Evolutionary conservation across 2,888 invertebrate species (phyloP), one percentile per base, ranked within the genome.

Genomic region (Orchesellides sinensis): DNA sequence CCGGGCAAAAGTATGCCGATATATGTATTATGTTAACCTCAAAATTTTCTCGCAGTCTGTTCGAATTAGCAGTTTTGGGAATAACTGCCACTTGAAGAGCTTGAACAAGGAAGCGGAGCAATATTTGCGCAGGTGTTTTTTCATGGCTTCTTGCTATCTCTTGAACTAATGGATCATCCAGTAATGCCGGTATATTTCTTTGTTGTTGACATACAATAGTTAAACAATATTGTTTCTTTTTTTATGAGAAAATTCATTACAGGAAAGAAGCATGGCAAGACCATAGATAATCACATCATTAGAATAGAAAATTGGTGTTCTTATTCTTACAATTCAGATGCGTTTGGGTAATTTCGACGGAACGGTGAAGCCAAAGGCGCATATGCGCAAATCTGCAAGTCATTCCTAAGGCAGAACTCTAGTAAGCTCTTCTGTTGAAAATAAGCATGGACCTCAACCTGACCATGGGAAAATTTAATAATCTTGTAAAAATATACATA

Each of bases 51-150:
- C 92, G 92, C 21, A 97, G 92, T 84, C 96, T 92, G 10, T 90
- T 89, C 0, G 93, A 91, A 89, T 94, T 94, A 2, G 94, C 94
- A 89, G 96, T 96, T 90, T 97, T 97, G 2, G 97, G 97, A 89
- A 97, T 96, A 35, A 93, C 93, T 2, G 92, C 92, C 35, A 96
- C 90, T 8, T 93, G 94, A 54, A 92, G 92, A 5, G 19, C 65
- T 89, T 96, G 95, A 6, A 96, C 88, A 14, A 93, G 91, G 90
- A 94, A 94, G 61, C 94, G 92, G 1, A 97, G 90, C 45, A 95
- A 90, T 35, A 95, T 91, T 90, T 97, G 96, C 2, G 96, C 96
- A 0, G 94, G 91, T 0, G 94, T 92, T 89, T 95, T 95, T 0
- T 91, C 90, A 88, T 93, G 92, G 87, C 91, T 92, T 12, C 84